Base-by-base conservation (phyloP, 2,888 invertebrate genomes). In the Poecilus cupreus region DNA sequence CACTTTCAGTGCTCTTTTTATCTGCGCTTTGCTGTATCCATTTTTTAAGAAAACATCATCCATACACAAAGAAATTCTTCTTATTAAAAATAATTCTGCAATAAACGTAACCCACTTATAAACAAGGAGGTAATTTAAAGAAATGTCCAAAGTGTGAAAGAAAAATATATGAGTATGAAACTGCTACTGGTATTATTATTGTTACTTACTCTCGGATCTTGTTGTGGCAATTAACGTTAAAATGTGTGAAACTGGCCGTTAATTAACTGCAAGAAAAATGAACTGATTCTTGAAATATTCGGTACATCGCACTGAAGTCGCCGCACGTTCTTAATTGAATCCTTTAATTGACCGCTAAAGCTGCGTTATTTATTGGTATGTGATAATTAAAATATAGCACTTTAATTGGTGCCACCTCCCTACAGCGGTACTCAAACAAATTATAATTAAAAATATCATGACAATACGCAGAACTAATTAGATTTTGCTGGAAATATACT, bases 241-340 rank as follows among this genome's bases (percentile, higher is more conserved):
- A 2, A 51, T 51, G 51, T 51, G 51, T 51, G 51, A 51, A 51
- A 51, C 51, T 51, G 51, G 51, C 18, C 51, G 18, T 13, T 51
- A 51, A 51, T 51, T 51, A n/a, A 10, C 51, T 13, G 51, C 18
- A 2, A 18, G 18, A 51, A 51, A 51, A 51, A 43, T 43, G 43
- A 13, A 11, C 51, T 5, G 51, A 51, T 18, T 51, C 6, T 10
- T 51, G 51, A 51, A 51, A 5, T 51, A 51, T 51, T 51, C 5
- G 51, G 51, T 18, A 51, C 51, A 51, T 46, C 46, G 46, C 0
- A 10, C 46, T 8, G 10, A 8, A 4, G 51, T 18, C 51, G 18
- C 13, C n/a, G 4, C 11, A 8, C 3, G n/a, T 13, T 13, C 46
- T 51, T 51, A 51, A 51, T 51, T 51, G 51, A 51, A 51, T 18